phyloP scores from a whole-genome alignment of 2,113 vertebrate species.

The Pachyramphus minor region DNA sequence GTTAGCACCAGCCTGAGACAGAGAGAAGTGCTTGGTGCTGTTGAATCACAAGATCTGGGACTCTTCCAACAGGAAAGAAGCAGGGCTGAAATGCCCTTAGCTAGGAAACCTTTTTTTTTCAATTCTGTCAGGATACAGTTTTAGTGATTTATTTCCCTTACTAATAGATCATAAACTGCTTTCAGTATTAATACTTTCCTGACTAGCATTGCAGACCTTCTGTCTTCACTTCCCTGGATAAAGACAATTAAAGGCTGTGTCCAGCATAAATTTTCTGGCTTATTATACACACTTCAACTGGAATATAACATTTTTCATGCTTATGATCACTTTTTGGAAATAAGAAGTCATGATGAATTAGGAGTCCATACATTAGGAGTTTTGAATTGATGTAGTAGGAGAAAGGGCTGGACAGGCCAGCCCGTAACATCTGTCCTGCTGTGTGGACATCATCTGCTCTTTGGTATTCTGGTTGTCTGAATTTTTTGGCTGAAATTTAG shows the following conservation, averaged over 20 bases:
- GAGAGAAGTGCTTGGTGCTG: background rate
- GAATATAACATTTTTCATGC: background rate
- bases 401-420: background rate
- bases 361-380: background rate
- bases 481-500: slow-evolving; percentile 25
- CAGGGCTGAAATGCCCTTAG: background rate
- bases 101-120: background rate
- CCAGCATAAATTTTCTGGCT: background rate
- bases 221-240: background rate
- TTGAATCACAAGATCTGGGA: background rate
- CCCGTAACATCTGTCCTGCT: background rate
- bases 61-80: background rate
- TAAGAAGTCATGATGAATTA: background rate
- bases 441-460: background rate
- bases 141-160: background rate
- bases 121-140: background rate
- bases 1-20: background rate
- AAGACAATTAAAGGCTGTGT: background rate
- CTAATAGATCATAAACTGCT: background rate
- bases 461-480: slow-evolving; percentile 6
- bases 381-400: background rate
- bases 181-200: background rate
- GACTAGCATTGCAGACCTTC: background rate
- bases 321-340: background rate
- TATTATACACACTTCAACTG: background rate